These are phyloP conservation scores for Dioctria linearis DNA, from an alignment of 2,888 invertebrate species.

Conservation along the genomic window DNA sequence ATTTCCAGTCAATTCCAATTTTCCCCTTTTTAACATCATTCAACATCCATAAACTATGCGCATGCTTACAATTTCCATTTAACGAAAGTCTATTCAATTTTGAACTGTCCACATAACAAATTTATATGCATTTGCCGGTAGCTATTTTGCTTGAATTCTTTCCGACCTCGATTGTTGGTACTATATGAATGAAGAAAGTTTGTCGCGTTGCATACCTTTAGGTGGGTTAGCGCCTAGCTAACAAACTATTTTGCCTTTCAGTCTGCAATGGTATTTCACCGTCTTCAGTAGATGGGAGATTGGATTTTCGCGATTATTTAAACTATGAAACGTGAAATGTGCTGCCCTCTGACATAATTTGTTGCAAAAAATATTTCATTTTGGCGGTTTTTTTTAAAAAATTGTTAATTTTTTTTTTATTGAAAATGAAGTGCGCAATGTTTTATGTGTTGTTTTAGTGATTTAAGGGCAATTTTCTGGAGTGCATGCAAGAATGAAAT, in stretches of 20 bases:
- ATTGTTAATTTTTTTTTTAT: not conserved
- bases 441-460: no score
- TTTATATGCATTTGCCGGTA: no score
- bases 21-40: no score
- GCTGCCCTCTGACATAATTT: not conserved
- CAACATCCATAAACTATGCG: no score
- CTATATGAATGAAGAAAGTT: not conserved
- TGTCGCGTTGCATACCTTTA: slow-evolving; percentile 35
- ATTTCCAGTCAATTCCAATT: no score
- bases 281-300: not conserved
- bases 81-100: not conserved
- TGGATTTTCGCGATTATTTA: no score
- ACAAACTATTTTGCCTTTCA: not conserved
- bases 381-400: not conserved
- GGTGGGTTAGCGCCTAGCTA: not conserved
- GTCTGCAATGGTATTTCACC: slow-evolving; percentile 15
- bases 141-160: no score
- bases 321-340: no score
- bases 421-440: no score
- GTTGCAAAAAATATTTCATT: slow-evolving; percentile 9
- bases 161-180: not conserved
- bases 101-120: not conserved
- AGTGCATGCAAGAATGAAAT: no score
- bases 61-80: not conserved
- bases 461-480: no score